Percentiles rank a stretch among this genome's conserved stretches.
phyloP scores from a whole-genome alignment of 2,113 vertebrate species.

The Sterrhoptilus dennistouni region DNA sequence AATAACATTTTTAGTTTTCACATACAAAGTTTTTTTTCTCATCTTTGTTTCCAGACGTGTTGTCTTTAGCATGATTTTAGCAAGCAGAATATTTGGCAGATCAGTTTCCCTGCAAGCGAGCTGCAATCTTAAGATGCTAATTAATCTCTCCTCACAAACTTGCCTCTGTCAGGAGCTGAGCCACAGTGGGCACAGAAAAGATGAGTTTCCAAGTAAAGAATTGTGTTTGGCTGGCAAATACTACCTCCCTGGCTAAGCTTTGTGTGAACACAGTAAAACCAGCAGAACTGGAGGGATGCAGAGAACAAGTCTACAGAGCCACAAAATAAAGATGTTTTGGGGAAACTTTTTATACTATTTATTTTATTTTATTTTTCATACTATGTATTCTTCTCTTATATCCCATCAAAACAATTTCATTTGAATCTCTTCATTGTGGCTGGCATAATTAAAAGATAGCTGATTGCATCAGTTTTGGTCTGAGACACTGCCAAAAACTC shows the following conservation, averaged over 20 bases:
- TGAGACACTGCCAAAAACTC: background rate
- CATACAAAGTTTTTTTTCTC: background rate
- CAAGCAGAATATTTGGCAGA: background rate
- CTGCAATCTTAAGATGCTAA: background rate
- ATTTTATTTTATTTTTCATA: background rate
- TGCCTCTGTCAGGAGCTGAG: background rate
- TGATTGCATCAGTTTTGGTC: background rate
- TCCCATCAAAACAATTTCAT: background rate
- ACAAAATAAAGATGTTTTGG: background rate
- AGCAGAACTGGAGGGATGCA: background rate
- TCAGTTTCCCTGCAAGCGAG: background rate
- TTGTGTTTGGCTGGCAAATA: background rate
- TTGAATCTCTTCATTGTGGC: background rate
- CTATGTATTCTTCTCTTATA: background rate
- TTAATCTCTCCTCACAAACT: background rate
- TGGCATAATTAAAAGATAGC: background rate
- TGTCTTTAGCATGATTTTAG: background rate
- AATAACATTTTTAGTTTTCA: background rate
- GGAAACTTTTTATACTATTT: background rate
- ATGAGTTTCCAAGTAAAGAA: background rate
- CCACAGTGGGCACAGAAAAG: background rate
- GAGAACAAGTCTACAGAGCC: background rate
- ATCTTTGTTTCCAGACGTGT: background rate
- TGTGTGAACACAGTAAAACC: rapidly evolving
- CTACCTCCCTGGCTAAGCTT: background rate